phyloP scores from a whole-genome alignment of 2,113 vertebrate genomes.

The Poecile atricapillus region DNA sequence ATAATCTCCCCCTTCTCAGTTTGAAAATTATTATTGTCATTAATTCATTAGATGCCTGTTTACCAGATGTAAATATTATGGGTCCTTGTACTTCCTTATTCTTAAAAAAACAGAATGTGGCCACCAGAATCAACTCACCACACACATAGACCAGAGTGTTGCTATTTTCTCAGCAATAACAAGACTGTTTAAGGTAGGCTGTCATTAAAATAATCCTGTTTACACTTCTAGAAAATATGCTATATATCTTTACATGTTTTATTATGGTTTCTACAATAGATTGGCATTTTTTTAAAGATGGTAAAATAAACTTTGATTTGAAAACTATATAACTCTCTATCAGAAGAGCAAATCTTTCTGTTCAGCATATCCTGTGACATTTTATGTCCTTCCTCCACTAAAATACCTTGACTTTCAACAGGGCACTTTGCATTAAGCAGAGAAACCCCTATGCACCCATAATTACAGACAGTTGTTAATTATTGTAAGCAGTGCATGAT shows the following conservation, averaged over 20 bases:
- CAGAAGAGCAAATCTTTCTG: neutral
- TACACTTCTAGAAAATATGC: neutral
- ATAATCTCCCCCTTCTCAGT: neutral
- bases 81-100: neutral
- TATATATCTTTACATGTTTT: neutral
- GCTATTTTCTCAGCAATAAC: neutral
- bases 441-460: slow-evolving; percentile 13
- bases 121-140: neutral
- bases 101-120: neutral
- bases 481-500: neutral
- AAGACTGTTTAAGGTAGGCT: neutral
- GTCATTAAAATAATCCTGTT: neutral
- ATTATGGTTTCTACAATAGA: neutral
- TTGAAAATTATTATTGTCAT: neutral
- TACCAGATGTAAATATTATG: neutral
- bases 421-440: slow-evolving; percentile 29
- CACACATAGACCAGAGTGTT: neutral
- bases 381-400: neutral
- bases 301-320: neutral
- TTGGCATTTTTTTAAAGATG: neutral
- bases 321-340: neutral
- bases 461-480: slow-evolving; percentile 33
- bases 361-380: neutral
- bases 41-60: neutral
- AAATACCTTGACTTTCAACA: slow-evolving; percentile 45